Conservation (phyloP, 92 coral and sea anemone genomes). For the Heliopora coerulea region DNA sequence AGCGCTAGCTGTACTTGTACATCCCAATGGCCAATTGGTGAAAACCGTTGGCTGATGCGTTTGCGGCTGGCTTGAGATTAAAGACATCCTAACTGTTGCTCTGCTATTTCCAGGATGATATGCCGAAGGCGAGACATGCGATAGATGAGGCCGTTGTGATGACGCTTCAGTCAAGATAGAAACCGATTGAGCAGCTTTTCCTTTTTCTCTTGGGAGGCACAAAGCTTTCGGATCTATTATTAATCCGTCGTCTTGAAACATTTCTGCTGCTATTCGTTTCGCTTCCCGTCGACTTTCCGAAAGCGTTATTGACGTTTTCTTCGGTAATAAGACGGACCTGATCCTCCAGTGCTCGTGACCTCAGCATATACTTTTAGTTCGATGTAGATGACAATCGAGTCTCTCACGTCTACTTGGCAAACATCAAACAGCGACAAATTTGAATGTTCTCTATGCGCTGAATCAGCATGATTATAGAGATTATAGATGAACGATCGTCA, state of each 20-base stretch:
- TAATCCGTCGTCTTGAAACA: constrained; percentile 37
- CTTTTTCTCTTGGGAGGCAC: constrained; percentile 28
- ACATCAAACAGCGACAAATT: constrained; percentile 45
- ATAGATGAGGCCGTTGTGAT: too few species aligned
- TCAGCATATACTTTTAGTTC: constrained; percentile 36
- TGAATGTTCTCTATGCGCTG: constrained; percentile 51
- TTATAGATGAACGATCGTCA: too few species aligned
- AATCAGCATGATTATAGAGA: constrained; percentile 58
- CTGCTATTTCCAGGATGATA: too few species aligned
- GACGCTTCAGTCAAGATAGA: too few species aligned
- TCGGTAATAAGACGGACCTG: constrained; percentile 39
- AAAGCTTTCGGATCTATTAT: constrained; percentile 27
- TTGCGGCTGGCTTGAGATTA: too few species aligned
- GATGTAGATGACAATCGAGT: constrained; percentile 24
- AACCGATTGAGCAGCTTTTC: too few species aligned
- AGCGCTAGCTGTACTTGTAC: too few species aligned
- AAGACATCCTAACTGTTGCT: too few species aligned
- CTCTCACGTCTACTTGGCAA: constrained; percentile 46
- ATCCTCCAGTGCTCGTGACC: constrained; percentile 45
- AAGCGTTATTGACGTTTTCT: constrained; percentile 5
- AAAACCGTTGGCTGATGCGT: too few species aligned
- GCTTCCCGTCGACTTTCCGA: constrained; percentile 42
- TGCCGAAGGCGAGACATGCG: too few species aligned
- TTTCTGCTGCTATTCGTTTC: constrained; percentile 37
- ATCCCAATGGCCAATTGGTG: too few species aligned